Evolutionary conservation across 1,140 invertebrate species (phyloP), one percentile per base, ranked within the genome.

Genomic region (Linepithema humile): DNA sequence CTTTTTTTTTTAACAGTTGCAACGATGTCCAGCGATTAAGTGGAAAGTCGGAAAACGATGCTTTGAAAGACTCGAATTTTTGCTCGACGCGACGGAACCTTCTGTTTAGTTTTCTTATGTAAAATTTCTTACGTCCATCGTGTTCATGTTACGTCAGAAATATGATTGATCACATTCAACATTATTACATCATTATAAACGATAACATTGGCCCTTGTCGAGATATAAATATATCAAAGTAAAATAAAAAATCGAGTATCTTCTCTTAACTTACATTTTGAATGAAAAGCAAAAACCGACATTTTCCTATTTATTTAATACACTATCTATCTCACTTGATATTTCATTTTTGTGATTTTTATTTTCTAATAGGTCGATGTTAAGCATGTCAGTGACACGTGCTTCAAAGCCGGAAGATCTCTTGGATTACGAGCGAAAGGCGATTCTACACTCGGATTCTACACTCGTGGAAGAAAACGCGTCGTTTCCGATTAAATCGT

Each of bases 121-220:
- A 43, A 75, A 45, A 62, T 32, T 74, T 74, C 57, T 75, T 62
- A 69, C 35, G 64, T 43, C 0, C 15, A 3, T 35, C 4, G 23
- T n/a, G 0, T 29, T 23, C 3, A 50, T 12, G 7, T 80, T 80
- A 80, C 75, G 10, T 80, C 64, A 80, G 75, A 78, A 55, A 55
- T 80, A 69, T 69, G 57, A 69, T 15, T 12, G 32, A 59, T 29
- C n/a, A 26, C 17, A 59, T 64, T 20, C 15, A 12, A 38, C 12
- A 15, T 45, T 74, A 20, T 74, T 74, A 59, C 53, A 15, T 73
- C 53, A 74, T 57, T n/a, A 53, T 38, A 29, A n/a, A 9, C 9
- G 50, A 74, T 26, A 32, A 26, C 2, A 15, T 32, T 9, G 15
- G 32, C 55, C 29, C 29, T 48, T 73, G 26, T 35, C 0, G 1